Evolutionary conservation across 2,888 invertebrate genomes (phyloP), one percentile per base, ranked within the genome.

Genomic region (Ypsolopha sequella): DNA sequence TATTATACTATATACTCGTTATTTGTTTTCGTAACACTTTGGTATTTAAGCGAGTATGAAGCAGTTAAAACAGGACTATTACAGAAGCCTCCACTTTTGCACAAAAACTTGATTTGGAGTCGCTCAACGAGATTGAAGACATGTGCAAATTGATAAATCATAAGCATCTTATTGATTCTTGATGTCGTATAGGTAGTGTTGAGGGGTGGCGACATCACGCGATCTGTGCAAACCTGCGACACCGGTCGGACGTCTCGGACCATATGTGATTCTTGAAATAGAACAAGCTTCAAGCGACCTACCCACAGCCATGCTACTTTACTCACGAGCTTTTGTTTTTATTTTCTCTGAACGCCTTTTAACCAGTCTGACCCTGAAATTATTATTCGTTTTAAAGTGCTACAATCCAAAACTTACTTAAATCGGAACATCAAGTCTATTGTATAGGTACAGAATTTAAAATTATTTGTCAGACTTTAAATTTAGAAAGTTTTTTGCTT

Each of bases 191-290:
- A 47, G 7, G 47, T 36, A 9, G 24, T 43, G 11, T 47, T 14
- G 36, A 33, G 47, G 43, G 36, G 47, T 47, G 47, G 36, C 47
- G 47, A 36, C 36, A 36, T 36, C 47, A 36, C 47, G 36, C 47
- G 47, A 36, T 14, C 43, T 13, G 11, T 36, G 36, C 47, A 36
- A 47, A 41, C 49, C 41, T 49, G 70, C 48, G 66, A 57, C 70
- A 74, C 73, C 72, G 71, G 74, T 73, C 63, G 60, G 51, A 55
- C 34, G 13, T 11, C 62, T 63, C 64, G 64, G 59, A 69, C 67
- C 67, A 70, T 68, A 70, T 72, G 65, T 71, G 70, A 69, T 39
- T 48, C 48, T 39, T 39, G 48, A 48, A 41, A 48, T 41, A 48
- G 41, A 48, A 48, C 39, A 39, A 39, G 41, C 33, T 33, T 33